Evolutionary conservation across 2,113 vertebrate species (phyloP).

Genomic region (Xiphias gladius): DNA sequence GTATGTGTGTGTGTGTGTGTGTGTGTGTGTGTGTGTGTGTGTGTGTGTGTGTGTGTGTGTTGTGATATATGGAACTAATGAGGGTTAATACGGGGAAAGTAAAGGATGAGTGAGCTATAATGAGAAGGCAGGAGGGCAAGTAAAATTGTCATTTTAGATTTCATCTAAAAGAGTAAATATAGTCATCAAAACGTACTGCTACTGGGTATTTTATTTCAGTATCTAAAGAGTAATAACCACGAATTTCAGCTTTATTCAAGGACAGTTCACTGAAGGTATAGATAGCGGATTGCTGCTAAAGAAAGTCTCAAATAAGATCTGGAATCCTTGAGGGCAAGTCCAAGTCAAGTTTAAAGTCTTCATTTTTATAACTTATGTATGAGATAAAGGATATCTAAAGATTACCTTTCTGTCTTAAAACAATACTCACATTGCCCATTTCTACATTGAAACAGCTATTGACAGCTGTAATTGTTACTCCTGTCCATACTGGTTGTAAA

Average conservation of each 20-base stretch:
- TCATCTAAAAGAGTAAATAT: slow-evolving; percentile 37
- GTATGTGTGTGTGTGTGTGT: background rate
- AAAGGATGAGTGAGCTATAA: slow-evolving; percentile 57
- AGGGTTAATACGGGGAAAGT: slow-evolving; percentile 59
- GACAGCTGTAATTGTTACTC: too few relatives aligned
- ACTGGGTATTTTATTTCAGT: slow-evolving; percentile 21
- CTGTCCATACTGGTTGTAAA: too few relatives aligned
- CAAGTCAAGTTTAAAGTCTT: background rate
- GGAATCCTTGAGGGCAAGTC: background rate
- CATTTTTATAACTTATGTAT: too few relatives aligned
- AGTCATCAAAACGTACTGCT: slow-evolving; percentile 27
- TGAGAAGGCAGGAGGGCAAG: slow-evolving; percentile 48
- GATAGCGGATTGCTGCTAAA: background rate
- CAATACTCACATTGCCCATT: too few relatives aligned
- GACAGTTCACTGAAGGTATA: background rate
- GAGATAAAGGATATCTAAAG: too few relatives aligned
- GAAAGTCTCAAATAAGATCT: background rate
- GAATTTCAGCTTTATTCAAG: slow-evolving; percentile 16
- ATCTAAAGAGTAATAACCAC: slow-evolving; percentile 25
- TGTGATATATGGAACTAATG: slow-evolving; percentile 29
- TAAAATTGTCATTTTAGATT: slow-evolving; percentile 49
- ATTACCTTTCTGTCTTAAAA: too few relatives aligned
- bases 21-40: slow-evolving; percentile 16
- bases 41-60: background rate
- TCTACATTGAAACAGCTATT: background rate